A percentile compares a stretch with the other conserved stretches of the same genome.
phyloP scores from a whole-genome alignment of 2,797 vertebrate species.

The Chloroceryle inda region DNA sequence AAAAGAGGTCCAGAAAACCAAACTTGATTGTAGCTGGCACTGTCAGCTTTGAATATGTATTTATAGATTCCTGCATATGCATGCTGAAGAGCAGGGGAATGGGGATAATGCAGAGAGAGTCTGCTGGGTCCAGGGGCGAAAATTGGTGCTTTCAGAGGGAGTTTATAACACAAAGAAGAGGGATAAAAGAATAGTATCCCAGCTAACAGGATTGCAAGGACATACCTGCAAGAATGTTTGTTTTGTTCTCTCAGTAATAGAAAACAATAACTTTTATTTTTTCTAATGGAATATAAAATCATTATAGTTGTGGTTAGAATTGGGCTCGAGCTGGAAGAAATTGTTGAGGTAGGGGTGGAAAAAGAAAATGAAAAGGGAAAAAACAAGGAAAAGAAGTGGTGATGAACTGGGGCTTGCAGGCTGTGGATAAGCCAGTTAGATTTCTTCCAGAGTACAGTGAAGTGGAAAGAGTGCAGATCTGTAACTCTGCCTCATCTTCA shows the following conservation, averaged over 20 bases:
- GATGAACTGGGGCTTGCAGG: background rate
- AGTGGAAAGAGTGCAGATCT: background rate
- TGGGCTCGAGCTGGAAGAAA: background rate
- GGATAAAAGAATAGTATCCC: background rate
- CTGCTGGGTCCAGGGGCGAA: background rate
- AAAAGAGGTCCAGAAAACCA: background rate
- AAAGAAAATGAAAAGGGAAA: background rate
- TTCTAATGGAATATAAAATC: background rate
- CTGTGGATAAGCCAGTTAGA: background rate
- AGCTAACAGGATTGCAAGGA: background rate
- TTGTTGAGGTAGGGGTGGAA: background rate
- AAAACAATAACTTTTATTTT: background rate
- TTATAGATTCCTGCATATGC: background rate
- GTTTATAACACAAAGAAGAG: background rate
- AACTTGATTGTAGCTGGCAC: constrained; percentile 1
- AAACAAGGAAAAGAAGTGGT: background rate
- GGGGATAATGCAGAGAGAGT: background rate
- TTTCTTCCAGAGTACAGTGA: background rate
- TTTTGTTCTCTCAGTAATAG: background rate
- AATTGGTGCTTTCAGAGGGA: background rate
- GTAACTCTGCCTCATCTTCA: constrained; percentile 14
- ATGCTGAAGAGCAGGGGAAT: background rate
- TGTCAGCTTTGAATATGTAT: background rate
- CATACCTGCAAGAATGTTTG: background rate
- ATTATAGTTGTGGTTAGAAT: background rate